Base-by-base conservation (phyloP, 1,140 invertebrate genomes). In the Zaprionus africanus region DNA sequence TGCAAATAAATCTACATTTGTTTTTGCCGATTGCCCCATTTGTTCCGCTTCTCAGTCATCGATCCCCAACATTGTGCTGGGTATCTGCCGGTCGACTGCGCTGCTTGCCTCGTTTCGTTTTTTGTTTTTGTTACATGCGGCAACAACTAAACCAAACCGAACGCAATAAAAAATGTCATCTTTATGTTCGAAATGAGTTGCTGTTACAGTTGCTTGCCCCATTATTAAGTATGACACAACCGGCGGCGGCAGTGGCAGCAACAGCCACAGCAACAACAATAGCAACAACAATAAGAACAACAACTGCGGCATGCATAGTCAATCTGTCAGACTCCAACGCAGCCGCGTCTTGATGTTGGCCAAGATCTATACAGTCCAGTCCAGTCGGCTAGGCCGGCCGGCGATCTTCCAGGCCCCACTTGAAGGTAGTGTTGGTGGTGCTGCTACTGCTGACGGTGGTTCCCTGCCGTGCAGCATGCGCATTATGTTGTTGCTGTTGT, bases 191-290 rank as follows among this genome's bases (percentile, higher is more conserved):
- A 61, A 75, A 61, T 74, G 57, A 68, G 71, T 74, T 58, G 72
- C 53, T 75, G 72, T 60, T 71, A 75, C 72, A 75, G 73, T 76
- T 71, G 67, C 54, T 64, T 76, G 73, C 53, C 53, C 67, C 73
- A 76, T 76, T 70, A 70, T 76, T 76, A 76, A 76, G 59, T 70
- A 71, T 76, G 72, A 75, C 72, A 75, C 72, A 74, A 74, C 57
- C 38, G 59, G n/a, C 54, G 12, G 46, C 46, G n/a, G 46, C 46
- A 49, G 19, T 9, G 56, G 11, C 63, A 64, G 26, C 53, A 49
- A 19, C 46, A 49, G 24, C 34, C 31, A 31, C 34, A 38, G 22
- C 58, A 22, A 6, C 43, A 26, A 36, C 68, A 64, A 2, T 28
- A 38, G 36, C 53, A 65, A 12, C 43, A 59, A 15, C 34, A 51